These are phyloP conservation scores for Prosopocoilus inquinatus DNA, from an alignment of 2,888 invertebrate species.

Conservation along the genomic window DNA sequence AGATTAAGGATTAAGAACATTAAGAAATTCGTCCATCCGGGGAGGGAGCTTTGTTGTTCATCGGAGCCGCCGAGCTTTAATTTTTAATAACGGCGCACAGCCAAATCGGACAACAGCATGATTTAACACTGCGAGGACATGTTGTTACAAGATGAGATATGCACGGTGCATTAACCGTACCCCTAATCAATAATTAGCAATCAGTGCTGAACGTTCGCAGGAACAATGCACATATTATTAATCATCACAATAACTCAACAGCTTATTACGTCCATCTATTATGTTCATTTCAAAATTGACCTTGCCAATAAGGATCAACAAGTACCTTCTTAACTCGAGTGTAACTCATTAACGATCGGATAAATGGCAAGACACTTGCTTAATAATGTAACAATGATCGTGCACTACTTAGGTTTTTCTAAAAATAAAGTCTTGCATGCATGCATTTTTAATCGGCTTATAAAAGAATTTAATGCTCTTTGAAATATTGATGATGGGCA, in stretches of 20 bases:
- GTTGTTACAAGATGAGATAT: neutral
- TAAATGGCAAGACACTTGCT: no score
- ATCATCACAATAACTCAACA: neutral
- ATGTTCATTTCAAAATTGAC: neutral
- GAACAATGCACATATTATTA: neutral
- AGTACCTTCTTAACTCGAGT: neutral
- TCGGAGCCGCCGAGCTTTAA: neutral
- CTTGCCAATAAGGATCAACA: conserved; percentile 4
- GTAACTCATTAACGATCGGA: no score
- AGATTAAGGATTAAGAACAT: conserved; percentile 33
- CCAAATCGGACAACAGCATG: neutral
- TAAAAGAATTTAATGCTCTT: no score
- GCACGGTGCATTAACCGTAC: neutral
- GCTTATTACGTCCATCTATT: neutral
- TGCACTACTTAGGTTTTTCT: no score
- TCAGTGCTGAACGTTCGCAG: neutral
- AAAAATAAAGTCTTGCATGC: no score
- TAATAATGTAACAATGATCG: no score
- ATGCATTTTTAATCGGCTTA: no score
- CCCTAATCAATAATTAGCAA: neutral
- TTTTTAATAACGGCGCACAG: neutral
- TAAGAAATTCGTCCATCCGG: conserved; percentile 29
- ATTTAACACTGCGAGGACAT: neutral
- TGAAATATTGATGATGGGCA: no score
- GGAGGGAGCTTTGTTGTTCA: neutral